Evolutionary conservation across 2,113 vertebrate genomes (phyloP), one percentile per base, ranked within the genome.

Genomic region (Festucalex cinctus): DNA sequence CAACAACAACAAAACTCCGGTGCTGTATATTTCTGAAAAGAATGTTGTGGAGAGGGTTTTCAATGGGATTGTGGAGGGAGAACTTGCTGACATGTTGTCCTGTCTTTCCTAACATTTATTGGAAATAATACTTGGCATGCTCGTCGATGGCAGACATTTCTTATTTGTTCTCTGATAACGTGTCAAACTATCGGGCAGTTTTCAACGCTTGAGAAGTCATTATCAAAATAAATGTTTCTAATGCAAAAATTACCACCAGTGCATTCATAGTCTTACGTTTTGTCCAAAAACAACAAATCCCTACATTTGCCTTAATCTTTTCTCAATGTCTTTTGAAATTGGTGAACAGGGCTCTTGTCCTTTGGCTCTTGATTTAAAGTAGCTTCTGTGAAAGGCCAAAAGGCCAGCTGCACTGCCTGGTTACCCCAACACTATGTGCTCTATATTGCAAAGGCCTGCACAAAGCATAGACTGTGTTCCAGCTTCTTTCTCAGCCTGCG

Each of bases 391-490:
- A 80, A 85, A 83, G 82, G 68, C 82, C 39, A 62, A 43, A 26
- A 62, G 60, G 60, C 60, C 89, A 91, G 89, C 90, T 92, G 88
- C 87, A 90, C 86, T 85, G 87, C 88, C 79, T 85, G 78, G 86
- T 85, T 88, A 90, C 89, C 78, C 87, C 49, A 77, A 89, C 88
- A 86, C 85, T 90, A 91, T 89, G 88, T 44, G 74, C 89, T 89
- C 90, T 91, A 91, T 91, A 91, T n/a, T 68, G 82, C 83, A 82
- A 43, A 76, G 72, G 66, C 79, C 78, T 76, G 78, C 88, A 89
- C 88, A 85, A 89, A 86, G 86, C 80, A 69, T 43, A 24, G 73
- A 77, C 74, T 88, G 86, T 86, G 80, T 78, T 82, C 70, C 74
- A 79, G 81, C 65, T 75, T 66, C 79, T 77, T 80, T 85, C 74